Percentiles rank a stretch among this genome's conserved stretches.
Evolutionary conservation across 1,140 invertebrate species (phyloP).

Genomic region (Ganaspis sp.): DNA sequence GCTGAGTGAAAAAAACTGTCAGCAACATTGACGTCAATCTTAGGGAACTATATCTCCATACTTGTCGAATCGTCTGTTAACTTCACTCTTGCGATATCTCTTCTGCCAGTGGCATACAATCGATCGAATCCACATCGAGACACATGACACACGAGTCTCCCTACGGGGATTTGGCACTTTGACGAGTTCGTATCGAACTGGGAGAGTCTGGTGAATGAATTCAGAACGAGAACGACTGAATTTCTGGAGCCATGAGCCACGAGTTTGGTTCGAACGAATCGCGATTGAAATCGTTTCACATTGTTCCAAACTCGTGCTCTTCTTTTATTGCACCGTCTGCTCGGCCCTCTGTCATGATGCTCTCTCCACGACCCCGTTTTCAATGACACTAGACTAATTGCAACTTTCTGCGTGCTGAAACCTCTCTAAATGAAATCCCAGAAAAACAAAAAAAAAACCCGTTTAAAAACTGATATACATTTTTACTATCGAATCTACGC

Average conservation of each 20-base stretch:
- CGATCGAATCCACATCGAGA: slow-evolving; percentile 28
- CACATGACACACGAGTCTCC: slow-evolving; percentile 32
- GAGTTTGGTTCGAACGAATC: slow-evolving; percentile 19
- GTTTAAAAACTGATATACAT: not conserved
- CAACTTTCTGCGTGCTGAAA: slow-evolving; percentile 9
- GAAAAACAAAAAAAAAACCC: not conserved
- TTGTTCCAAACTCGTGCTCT: slow-evolving; percentile 39
- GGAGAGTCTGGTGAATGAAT: slow-evolving; percentile 40
- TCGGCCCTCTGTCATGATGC: not conserved
- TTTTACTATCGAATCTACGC: not conserved
- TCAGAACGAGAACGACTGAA: slow-evolving; percentile 37
- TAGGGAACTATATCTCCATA: slow-evolving; percentile 22
- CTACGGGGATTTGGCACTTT: slow-evolving; percentile 43
- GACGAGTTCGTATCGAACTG: slow-evolving; percentile 36
- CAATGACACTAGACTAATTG: slow-evolving; percentile 30
- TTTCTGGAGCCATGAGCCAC: slow-evolving; percentile 36
- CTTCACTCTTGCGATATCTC: not conserved
- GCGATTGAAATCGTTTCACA: slow-evolving; percentile 43
- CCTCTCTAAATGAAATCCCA: not conserved
- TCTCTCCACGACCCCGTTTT: slow-evolving; percentile 3
- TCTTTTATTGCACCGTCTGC: slow-evolving; percentile 44
- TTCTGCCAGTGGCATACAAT: slow-evolving; percentile 11
- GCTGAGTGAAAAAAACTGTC: slow-evolving; percentile 25
- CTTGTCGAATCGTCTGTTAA: slow-evolving; percentile 24
- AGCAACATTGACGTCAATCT: slow-evolving; percentile 41